phyloP scores from a whole-genome alignment of 1,140 invertebrate genomes.

The Rhizoglyphus robini region DNA sequence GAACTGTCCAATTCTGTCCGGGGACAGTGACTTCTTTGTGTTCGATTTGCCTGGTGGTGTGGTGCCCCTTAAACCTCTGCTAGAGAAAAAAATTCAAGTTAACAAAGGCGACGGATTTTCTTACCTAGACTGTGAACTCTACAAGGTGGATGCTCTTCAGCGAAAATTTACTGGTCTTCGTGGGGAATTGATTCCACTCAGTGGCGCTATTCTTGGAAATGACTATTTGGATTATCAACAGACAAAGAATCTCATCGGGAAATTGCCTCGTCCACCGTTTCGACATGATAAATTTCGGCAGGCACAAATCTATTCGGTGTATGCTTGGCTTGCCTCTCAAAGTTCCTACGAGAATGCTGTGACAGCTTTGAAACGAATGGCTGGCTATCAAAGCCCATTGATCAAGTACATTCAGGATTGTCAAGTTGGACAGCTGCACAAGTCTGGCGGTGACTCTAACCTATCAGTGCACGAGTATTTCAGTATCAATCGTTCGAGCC shows the following conservation, averaged over 20 bases:
- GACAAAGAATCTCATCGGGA: not conserved
- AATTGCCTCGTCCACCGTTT: not conserved
- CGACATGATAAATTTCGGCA: not conserved
- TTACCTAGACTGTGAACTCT: not conserved
- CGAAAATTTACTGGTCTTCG: not conserved
- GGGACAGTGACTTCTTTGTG: no score
- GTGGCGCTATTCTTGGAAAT: not conserved
- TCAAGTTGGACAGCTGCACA: not conserved
- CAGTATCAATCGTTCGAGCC: not conserved
- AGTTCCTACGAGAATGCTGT: not conserved
- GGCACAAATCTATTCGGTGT: not conserved
- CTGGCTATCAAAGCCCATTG: not conserved
- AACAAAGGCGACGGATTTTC: not conserved
- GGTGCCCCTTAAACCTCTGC: no score
- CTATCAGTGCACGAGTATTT: not conserved
- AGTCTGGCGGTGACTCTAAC: not conserved
- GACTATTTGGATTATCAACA: not conserved
- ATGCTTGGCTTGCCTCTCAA: not conserved
- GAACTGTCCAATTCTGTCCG: no score
- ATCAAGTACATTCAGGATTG: not conserved
- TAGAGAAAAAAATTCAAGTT: not conserved
- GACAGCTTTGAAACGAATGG: not conserved
- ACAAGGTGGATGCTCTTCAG: not conserved
- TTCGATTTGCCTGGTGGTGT: no score
- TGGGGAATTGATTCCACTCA: not conserved